Base-by-base conservation (phyloP, 2,888 invertebrate species). In the Cheilosia vulpina region DNA sequence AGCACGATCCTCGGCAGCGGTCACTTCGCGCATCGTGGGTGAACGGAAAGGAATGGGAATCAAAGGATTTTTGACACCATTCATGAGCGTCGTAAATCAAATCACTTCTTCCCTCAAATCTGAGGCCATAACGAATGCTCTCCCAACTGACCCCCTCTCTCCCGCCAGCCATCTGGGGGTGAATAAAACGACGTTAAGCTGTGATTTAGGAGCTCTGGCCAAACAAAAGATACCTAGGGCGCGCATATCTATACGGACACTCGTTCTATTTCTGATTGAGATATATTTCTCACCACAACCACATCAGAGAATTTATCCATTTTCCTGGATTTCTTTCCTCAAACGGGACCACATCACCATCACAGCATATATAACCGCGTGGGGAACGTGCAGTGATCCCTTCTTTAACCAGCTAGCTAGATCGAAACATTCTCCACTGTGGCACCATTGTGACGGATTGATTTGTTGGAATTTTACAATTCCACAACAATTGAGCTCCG, bases 391-490 rank as follows among this genome's bases (percentile, higher is more conserved):
- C 27, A 27, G 27, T 7, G 27, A 65, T 75, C 50, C 63, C 43
- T 43, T 38, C 47, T 27, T 50, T 47, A 43, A 53, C 38, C 69
- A 27, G 27, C 27, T 27, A 69, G 58, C 75, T 77, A 82, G 71
- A 72, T 77, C 34, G 63, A 66, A 71, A 58, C 55, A 55, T 65
- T 77, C 77, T 66, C 50, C 75, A 65, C 58, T 53, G 27, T 50
- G 43, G 50, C 31, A 66, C 53, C 68, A 81, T 80, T 81, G 76
- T 82, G 87, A 87, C 81, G 81, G 82, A 87, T 87, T 87, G 87
- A 87, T 87, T 87, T 87, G 87, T 87, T 65, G 62, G 81, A 82
- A 82, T 87, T 81, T 77, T 60, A 82, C 73, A 87, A 78, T 78
- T 82, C 81, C 17, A 73, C 73, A 68, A 82, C 85, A 81, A 73